phyloP scores from a whole-genome alignment of 2,797 vertebrate species.

The Hoplostethus mediterraneus region DNA sequence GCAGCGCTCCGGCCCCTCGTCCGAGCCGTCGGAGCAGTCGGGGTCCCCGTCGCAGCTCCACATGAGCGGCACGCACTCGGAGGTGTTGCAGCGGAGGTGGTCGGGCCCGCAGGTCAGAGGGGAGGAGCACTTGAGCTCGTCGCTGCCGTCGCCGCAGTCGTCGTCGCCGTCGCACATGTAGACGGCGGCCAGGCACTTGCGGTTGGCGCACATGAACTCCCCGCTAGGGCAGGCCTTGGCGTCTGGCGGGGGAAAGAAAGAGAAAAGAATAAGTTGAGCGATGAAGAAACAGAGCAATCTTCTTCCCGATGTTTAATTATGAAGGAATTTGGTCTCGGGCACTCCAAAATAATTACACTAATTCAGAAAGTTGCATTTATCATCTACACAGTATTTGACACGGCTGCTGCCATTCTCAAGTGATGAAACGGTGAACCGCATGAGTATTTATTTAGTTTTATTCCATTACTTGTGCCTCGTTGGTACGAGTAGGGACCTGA shows the following conservation, averaged over 20 bases:
- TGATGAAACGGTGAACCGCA: too few relatives aligned
- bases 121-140: slow-evolving; percentile 91
- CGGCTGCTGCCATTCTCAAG: too few relatives aligned
- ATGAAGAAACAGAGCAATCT: background rate
- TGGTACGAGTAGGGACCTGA: background rate
- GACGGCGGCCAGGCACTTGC: slow-evolving; percentile 90
- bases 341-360: background rate
- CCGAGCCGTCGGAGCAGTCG: slow-evolving; percentile 93
- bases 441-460: too few relatives aligned
- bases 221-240: slow-evolving; percentile 88
- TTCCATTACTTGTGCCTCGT: background rate
- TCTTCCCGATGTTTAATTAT: background rate
- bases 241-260: slow-evolving; percentile 62
- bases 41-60: slow-evolving; percentile 97
- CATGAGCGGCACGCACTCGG: slow-evolving; percentile 92
- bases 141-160: slow-evolving; percentile 93
- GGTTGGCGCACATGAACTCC: slow-evolving; percentile 93
- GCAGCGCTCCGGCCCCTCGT: slow-evolving; percentile 90
- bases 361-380: background rate
- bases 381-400: too few relatives aligned
- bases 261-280: background rate
- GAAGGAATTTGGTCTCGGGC: background rate
- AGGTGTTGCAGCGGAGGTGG: slow-evolving; percentile 94
- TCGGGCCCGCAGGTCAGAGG: slow-evolving; percentile 90
- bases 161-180: slow-evolving; percentile 94